phyloP scores from a whole-genome alignment of 2,888 invertebrate species.

The Strigamia crassipes region DNA sequence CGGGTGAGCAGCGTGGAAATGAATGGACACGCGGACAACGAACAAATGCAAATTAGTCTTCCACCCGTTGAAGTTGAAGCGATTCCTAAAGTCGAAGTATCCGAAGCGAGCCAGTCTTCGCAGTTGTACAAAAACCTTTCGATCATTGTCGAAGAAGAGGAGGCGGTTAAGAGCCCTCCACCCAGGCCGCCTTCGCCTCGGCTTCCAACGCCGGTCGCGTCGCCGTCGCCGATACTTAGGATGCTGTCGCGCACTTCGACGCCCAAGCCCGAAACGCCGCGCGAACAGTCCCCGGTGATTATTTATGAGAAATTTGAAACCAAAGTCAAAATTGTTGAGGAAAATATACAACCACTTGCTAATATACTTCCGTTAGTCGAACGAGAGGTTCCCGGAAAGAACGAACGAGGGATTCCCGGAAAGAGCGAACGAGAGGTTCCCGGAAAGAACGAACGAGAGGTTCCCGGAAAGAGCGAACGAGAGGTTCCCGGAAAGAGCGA shows the following conservation, averaged over 20 bases:
- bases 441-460: too few relatives aligned
- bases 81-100: background rate
- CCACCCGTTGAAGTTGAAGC: background rate
- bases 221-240: background rate
- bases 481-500: too few relatives aligned
- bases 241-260: background rate
- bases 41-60: background rate
- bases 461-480: too few relatives aligned
- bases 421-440: too few relatives aligned
- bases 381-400: too few relatives aligned
- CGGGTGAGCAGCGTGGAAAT: background rate
- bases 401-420: too few relatives aligned
- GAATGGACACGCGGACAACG: background rate
- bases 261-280: background rate
- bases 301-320: slow-evolving; percentile 1
- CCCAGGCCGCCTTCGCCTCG: background rate
- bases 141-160: background rate
- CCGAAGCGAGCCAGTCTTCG: background rate
- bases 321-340: background rate
- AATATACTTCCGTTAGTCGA: background rate
- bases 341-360: background rate
- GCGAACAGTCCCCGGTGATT: background rate
- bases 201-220: background rate
- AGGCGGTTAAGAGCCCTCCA: background rate
- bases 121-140: background rate